Evolutionary conservation across 2,113 vertebrate species (phyloP), one percentile per base, ranked within the genome.

Genomic region (Stigmatopora nigra): DNA sequence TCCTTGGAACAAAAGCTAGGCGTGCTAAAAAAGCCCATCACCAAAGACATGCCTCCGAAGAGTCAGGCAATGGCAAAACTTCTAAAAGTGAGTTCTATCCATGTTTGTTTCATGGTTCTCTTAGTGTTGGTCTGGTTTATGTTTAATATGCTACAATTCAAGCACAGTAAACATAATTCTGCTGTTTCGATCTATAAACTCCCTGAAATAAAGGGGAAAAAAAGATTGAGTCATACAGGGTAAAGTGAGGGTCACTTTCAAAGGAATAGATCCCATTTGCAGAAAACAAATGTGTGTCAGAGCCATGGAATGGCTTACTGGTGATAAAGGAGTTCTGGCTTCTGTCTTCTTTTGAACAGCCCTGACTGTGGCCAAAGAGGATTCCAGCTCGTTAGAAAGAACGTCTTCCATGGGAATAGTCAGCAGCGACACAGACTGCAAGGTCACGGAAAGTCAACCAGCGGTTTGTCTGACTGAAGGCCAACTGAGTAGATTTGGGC

Each of bases 1-100:
- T 97, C 86, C 83, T 98, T 61, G 95, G 95, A 70, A 80, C 92
- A 60, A 91, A 89, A 78, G 79, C 88, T 69, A 80, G 79, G 79
- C 81, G 68, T 68, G 68, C 80, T 68, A 92, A 88, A 78, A 82
- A 76, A 67, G 86, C 78, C 19, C 14, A 58, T 59, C 64, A 58
- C 65, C 84, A 41, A 74, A 73, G 47, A 64, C 75, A 74, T 7
- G 80, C 80, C 68, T 72, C 73, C 8, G 68, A 58, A 70, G 77
- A 88, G 66, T 75, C 69, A 51, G 73, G 69, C 67, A 78, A 67
- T 72, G 61, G 86, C 73, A 38, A 86, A 67, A 77, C 71, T 77
- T 73, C 84, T 78, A 82, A 83, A 79, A 86, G 94, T 97, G 83
- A 93, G 94, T 87, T 70, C 57, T 63, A 66, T 64, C 44, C 11